Evolutionary conservation across 2,113 vertebrate genomes (phyloP), one percentile per base, ranked within the genome.

Genomic region (Dasyurus viverrinus): DNA sequence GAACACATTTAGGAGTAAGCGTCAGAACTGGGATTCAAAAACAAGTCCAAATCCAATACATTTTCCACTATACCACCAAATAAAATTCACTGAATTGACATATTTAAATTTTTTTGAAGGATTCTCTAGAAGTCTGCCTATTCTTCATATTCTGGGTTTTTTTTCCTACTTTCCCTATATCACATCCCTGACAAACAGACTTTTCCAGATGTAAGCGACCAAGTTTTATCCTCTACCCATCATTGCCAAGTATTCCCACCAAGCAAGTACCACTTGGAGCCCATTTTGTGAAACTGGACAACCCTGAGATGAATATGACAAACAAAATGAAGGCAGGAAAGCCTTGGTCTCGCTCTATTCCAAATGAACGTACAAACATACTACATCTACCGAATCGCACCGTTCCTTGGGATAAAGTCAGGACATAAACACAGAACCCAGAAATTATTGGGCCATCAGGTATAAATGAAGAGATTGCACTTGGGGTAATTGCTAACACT

Each of bases 361-460:
- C 84, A 25, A 89, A 76, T n/a, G 60, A 76, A 76, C 36, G 42
- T 84, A n/a, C 68, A 84, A 42, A 84, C 68, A 84, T 7, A 68
- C 30, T 36, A 42, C 68, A 42, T 84, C n/a, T 42, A n/a, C 36
- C 42, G 68, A n/a, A 84, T 23, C 2, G n/a, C 16, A 23, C 68
- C 7, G 19, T 84, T 42, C 68, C 68, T 52, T 19, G 42, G 68
- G n/a, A 84, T 42, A n/a, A 84, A 22, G 68, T 19, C 19, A 0
- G 16, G 42, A n/a, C 89, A 16, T 14, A 8, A 25, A 68, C 54
- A 14, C 89, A 90, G 84, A 24, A 48, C 84, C 89, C 95, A 3
- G 55, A 2, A 0, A 19, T 2, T 52, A 91, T 57, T 24, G 16
- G 2, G 1, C 76, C 53, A 54, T 4, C 0, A 1, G 50, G 14